These are phyloP conservation scores for Montipora cactus DNA, from an alignment of 64 coral and sea anemone species.

Conservation along the genomic window DNA sequence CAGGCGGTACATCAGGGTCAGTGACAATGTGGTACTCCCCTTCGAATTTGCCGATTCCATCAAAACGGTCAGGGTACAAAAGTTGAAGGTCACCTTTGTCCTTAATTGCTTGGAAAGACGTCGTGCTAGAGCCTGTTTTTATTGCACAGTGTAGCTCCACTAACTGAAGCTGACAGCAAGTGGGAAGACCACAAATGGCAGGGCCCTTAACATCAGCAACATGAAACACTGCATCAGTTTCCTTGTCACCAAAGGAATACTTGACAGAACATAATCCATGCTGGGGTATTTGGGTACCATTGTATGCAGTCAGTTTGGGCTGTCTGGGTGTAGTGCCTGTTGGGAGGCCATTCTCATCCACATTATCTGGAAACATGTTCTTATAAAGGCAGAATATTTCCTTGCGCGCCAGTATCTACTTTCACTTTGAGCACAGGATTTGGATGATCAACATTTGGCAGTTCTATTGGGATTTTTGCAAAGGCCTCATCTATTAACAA, in stretches of 20 bases:
- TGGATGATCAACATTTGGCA: neutral
- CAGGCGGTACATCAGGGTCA: too few species aligned
- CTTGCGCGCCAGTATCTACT: conserved; percentile 49
- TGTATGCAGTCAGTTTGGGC: conserved; percentile 6
- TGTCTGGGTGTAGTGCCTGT: neutral
- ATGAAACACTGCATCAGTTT: conserved; percentile 18
- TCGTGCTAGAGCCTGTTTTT: neutral
- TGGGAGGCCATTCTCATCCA: conserved; percentile 25
- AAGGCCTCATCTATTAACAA: conserved; percentile 20
- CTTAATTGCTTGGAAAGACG: too few species aligned
- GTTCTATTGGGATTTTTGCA: neutral
- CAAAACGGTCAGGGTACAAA: too few species aligned
- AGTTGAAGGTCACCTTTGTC: too few species aligned
- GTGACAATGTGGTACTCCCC: too few species aligned
- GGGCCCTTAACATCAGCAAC: conserved; percentile 26
- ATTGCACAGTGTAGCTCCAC: neutral
- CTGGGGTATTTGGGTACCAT: conserved; percentile 7
- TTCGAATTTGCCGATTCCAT: too few species aligned
- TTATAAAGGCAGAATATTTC: conserved; percentile 45
- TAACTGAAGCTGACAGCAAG: neutral
- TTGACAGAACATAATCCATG: conserved; percentile 21
- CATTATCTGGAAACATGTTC: conserved; percentile 40
- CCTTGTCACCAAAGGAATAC: conserved; percentile 14
- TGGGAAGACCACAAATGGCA: conserved; percentile 14
- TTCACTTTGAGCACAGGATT: conserved; percentile 28